A percentile compares a stretch with the other conserved stretches of the same genome.
Evolutionary conservation across 2,797 vertebrate species (phyloP).

Genomic region (Lagocephalus sceleratus): DNA sequence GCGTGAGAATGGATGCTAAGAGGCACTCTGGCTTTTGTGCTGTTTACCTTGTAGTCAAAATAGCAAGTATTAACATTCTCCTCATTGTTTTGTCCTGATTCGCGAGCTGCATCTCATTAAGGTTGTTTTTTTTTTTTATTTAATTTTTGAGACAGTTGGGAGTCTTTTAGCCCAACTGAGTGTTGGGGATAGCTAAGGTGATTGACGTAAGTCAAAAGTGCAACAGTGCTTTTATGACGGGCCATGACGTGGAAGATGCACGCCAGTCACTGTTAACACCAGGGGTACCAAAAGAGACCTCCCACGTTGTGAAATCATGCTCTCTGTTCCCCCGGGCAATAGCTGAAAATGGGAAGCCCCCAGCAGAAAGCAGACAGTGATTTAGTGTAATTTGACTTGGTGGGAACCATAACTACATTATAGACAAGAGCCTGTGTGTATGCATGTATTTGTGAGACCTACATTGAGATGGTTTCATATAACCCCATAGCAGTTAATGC

Average conservation of each 20-base stretch:
- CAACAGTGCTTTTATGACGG: conserved; percentile 13
- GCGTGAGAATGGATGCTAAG: conserved; percentile 37
- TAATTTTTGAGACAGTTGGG: conserved; percentile 52
- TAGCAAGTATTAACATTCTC: conserved; percentile 63
- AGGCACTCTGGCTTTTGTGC: conserved; percentile 23
- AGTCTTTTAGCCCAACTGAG: conserved; percentile 65
- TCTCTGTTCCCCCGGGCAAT: conserved; percentile 40
- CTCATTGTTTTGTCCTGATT: conserved; percentile 53
- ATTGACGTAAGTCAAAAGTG: conserved; percentile 15
- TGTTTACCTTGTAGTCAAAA: conserved; percentile 64
- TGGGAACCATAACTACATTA: conserved; percentile 64
- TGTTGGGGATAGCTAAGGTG: conserved; percentile 41
- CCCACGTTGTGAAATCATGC: conserved; percentile 6
- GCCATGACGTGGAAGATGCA: conserved; percentile 2
- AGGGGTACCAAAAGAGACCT: conserved; percentile 23
- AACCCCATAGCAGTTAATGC: conserved; percentile 41
- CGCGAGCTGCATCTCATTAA: conserved; percentile 62
- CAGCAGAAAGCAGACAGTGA: conserved; percentile 69
- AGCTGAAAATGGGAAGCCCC: conserved; percentile 56
- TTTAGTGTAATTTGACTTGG: conserved; percentile 68
- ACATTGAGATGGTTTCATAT: conserved; percentile 19
- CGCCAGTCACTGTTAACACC: conserved; percentile 22
- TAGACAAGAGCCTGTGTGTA: conserved; percentile 40
- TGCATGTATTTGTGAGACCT: conserved; percentile 22
- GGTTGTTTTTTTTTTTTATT: conserved; percentile 35